These are phyloP conservation scores for Xylota segnis DNA, from an alignment of 2,888 invertebrate species.

Conservation along the genomic window DNA sequence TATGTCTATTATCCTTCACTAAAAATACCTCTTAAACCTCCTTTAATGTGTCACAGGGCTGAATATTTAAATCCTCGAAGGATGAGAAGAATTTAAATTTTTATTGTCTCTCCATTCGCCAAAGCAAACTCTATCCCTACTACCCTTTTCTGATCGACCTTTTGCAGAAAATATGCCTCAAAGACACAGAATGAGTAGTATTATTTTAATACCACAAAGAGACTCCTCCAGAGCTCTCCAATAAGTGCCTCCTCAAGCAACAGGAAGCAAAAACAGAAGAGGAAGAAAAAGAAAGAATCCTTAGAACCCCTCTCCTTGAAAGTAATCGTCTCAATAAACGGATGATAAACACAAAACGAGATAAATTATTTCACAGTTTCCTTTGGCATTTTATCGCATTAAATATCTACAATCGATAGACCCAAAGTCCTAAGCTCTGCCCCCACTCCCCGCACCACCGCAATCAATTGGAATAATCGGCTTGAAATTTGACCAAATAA, in stretches of 20 bases:
- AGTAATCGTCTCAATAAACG: constrained; percentile 57
- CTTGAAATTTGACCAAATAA: constrained; percentile 71
- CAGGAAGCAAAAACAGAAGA: neutral
- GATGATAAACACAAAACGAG: constrained; percentile 62
- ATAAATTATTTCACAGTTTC: constrained; percentile 61
- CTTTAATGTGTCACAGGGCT: neutral
- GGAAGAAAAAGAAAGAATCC: neutral
- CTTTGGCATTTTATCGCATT: constrained; percentile 58
- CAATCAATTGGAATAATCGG: constrained; percentile 68
- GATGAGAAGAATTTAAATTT: constrained; percentile 16
- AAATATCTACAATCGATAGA: constrained; percentile 50
- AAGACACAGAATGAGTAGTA: neutral
- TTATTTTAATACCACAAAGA: constrained; percentile 19
- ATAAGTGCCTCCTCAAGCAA: constrained; percentile 18
- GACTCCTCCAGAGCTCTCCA: constrained; percentile 3
- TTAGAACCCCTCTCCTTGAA: neutral
- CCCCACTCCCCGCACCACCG: neutral
- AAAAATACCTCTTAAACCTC: neutral
- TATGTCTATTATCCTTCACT: neutral
- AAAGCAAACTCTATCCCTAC: neutral
- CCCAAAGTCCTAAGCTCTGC: neutral
- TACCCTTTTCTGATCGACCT: neutral
- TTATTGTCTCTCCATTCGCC: neutral
- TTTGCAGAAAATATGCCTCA: neutral
- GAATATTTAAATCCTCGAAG: neutral